A percentile compares a stretch with the other conserved stretches of the same genome.
Conservation (phyloP, 2,888 invertebrate genomes). For the Mythimna vitellina region DNA sequence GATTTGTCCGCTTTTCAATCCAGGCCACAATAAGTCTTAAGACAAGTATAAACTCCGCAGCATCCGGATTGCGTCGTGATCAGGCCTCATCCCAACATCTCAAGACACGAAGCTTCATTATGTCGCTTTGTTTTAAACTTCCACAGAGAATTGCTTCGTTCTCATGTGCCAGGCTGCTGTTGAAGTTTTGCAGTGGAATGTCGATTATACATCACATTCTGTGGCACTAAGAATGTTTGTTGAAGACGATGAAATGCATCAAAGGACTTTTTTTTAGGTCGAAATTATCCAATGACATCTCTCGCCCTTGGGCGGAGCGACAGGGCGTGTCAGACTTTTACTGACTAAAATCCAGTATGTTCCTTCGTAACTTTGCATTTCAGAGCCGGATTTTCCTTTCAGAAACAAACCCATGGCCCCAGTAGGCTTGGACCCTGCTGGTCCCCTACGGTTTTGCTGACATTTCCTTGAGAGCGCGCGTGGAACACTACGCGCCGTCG, state of each 20-base stretch:
- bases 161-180: constrained; percentile 11
- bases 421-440: too few species aligned
- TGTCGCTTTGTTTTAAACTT: constrained; percentile 54
- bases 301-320: too few species aligned
- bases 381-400: too few species aligned
- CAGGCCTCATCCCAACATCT: constrained; percentile 49
- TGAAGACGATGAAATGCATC: neutral
- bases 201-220: neutral
- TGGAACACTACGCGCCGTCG: too few species aligned
- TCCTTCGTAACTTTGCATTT: too few species aligned
- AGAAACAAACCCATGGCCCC: too few species aligned
- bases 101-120: constrained; percentile 47
- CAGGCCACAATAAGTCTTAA: constrained; percentile 30
- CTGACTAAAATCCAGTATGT: too few species aligned
- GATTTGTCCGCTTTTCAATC: neutral
- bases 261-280: neutral
- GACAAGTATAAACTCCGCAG: constrained; percentile 9
- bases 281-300: too few species aligned
- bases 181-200: neutral
- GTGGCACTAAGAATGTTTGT: constrained; percentile 2
- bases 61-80: constrained; percentile 35
- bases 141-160: constrained; percentile 22
- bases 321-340: too few species aligned
- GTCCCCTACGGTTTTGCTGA: too few species aligned
- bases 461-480: too few species aligned